Conservation (phyloP, 2,888 invertebrate species). For the Theodoxus fluviatilis region DNA sequence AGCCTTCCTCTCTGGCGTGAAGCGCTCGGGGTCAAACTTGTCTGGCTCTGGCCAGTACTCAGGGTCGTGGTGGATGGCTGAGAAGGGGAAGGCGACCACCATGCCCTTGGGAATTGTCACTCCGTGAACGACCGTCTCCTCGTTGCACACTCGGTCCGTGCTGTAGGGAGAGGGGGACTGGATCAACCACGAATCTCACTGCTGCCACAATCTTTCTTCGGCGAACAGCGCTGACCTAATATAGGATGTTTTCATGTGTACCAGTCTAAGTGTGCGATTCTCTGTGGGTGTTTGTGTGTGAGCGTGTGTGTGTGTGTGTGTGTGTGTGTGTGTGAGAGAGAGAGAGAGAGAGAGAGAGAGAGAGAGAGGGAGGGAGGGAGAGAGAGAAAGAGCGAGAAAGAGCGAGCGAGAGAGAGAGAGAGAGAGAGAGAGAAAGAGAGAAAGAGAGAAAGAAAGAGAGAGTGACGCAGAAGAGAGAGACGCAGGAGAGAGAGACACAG, state of each 20-base stretch:
- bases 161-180: background rate
- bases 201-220: background rate
- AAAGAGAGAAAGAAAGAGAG: conserved; percentile 18
- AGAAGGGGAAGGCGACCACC: no score
- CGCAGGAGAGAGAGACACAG: background rate
- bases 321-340: background rate
- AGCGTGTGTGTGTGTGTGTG: background rate
- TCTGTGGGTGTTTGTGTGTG: background rate
- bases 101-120: no score
- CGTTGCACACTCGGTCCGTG: no score
- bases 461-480: conserved; percentile 12
- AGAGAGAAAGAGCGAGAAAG: conserved; percentile 3
- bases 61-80: no score
- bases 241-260: background rate
- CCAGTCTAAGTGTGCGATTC: background rate
- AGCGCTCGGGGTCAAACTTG: no score
- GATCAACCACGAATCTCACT: background rate
- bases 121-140: no score
- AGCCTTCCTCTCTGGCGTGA: no score
- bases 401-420: conserved; percentile 25
- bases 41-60: no score
- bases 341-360: background rate
- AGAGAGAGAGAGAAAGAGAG: conserved; percentile 22
- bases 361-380: background rate
- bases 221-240: background rate